Conservation (phyloP, 2,888 invertebrate species). For the Tipula vernalis region DNA sequence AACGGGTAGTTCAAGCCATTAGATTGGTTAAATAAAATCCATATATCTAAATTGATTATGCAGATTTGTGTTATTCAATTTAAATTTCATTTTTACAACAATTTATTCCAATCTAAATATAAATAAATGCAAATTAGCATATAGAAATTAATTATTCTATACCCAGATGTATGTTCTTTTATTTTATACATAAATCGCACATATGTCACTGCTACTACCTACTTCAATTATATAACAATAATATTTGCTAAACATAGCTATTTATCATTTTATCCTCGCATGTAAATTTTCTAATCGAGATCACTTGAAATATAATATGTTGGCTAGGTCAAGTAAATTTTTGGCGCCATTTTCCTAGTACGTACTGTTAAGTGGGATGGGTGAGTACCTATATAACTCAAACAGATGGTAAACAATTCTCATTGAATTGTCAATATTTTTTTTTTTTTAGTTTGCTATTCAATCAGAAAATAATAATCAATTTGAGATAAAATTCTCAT, state of each 20-base stretch:
- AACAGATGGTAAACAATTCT: background rate
- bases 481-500: background rate
- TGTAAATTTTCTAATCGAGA: background rate
- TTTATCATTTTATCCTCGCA: background rate
- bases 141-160: background rate
- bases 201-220: background rate
- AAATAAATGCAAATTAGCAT: background rate
- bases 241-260: background rate
- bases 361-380: background rate
- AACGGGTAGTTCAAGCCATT: too few relatives aligned
- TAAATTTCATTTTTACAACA: background rate
- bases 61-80: background rate
- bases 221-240: background rate
- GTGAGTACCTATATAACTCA: background rate
- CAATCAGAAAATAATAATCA: background rate
- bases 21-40: too few relatives aligned
- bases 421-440: background rate
- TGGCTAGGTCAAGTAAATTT: background rate
- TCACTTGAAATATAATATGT: background rate
- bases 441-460: background rate
- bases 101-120: background rate
- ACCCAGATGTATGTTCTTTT: background rate
- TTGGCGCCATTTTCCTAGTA: background rate
- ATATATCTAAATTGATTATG: background rate
- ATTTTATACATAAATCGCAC: background rate